Base-by-base conservation (phyloP, 2,113 vertebrate species). In the Phalacrocorax pelagicus region DNA sequence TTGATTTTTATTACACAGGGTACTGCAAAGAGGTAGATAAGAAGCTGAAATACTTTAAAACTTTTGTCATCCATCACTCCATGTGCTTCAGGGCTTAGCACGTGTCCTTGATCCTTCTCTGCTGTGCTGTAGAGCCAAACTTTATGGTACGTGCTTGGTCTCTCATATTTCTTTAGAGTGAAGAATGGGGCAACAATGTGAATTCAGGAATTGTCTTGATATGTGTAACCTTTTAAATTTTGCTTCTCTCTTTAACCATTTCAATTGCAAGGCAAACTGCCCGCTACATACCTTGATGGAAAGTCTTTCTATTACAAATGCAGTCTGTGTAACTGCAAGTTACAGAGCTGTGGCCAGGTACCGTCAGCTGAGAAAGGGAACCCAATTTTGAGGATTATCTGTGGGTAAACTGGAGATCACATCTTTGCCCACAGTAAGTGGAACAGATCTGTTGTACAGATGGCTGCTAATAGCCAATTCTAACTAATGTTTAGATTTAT, bases 11-110 rank as follows among this genome's bases (percentile, higher is more conserved):
- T 88, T 88, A 71, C 52, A 23, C 30, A 11, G 17, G 72, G 11
- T 67, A 36, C 42, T 88, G 74, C 83, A 49, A 49, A 92, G 65
- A 91, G 38, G 44, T 83, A 88, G 80, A 85, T 75, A 92, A 81
- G 73, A 72, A 74, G 30, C 62, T 83, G 85, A 86, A 89, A 74
- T 62, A 72, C 79, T 78, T 84, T 22, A 69, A 55, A 81, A 72
- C 62, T 91, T 61, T 38, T 69, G n/a, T 77, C 66, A 78, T 75
- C 42, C 79, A 51, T 81, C 74, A 30, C 42, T 92, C 38, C 13
- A 40, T 89, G 30, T 80, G 26, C 62, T 74, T 65, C 42, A 52
- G 57, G 26, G 34, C 42, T 58, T 86, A 80, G n/a, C 62, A 9
- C 20, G 7, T 2, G 1, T 57, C 21, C 22, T 5, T 54, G 24